Base-by-base conservation (phyloP, 2,113 vertebrate genomes). In the Sebastes fasciatus region DNA sequence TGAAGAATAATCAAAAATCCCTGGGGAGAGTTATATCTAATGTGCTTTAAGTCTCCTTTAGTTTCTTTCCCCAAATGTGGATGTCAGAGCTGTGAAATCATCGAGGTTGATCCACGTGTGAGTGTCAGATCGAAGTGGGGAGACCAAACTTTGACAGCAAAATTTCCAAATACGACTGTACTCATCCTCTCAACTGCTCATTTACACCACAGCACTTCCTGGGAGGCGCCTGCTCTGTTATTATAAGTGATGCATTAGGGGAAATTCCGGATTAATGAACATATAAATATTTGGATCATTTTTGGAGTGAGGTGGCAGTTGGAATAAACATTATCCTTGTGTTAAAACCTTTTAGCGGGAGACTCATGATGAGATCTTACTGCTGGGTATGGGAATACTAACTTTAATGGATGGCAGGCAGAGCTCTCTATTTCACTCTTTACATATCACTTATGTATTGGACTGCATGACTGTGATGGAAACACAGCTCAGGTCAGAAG, bases 191-290 rank as follows among this genome's bases (percentile, higher is more conserved):
- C 74, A 42, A 62, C 60, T 46, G 21, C 62, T 73, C 71, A 70
- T 68, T 66, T 74, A 74, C 67, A 61, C 69, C 67, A 43, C 40
- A 23, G 57, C 61, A 63, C 82, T 62, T 90, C 82, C 86, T 87
- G 66, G 74, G 80, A 84, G 77, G 68, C 69, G 79, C 48, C 77
- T 57, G 77, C 40, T 91, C 84, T 93, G 88, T 94, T 91, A 94
- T 92, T 92, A 86, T 88, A 89, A 90, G 84, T 89, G 79, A 90
- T 95, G 88, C 92, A 94, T 94, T 94, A 93, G 89, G 78, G 91
- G 89, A 93, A 93, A 94, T 90, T 93, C 87, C 17, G 87, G 93
- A 94, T 93, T 93, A 94, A 93, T 92, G 89, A 89, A 91, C 55
- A 58, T 86, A 55, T 95, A 95, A 95, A 95, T 88, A 94, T 92